Conservation (phyloP, 1,140 invertebrate species). For the Hestina assimilis region DNA sequence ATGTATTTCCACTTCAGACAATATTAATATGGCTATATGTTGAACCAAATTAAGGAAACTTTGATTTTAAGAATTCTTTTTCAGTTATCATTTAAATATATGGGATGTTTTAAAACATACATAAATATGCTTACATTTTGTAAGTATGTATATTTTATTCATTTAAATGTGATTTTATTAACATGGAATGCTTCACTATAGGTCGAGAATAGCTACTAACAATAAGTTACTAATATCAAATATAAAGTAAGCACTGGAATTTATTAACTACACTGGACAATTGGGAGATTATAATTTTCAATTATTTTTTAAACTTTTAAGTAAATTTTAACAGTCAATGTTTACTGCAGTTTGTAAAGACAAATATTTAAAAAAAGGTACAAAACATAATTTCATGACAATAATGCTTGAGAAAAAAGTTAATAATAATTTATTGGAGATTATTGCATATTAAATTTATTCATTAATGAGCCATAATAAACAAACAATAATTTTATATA, state of each 20-base stretch:
- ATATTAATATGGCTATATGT: constrained; percentile 15
- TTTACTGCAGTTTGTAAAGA: background rate
- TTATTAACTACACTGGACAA: constrained; percentile 11
- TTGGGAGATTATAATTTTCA: background rate
- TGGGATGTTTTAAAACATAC: constrained; percentile 1
- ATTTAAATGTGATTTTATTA: constrained; percentile 40
- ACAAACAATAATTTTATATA: too few species aligned
- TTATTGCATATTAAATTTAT: too few species aligned
- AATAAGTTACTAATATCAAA: constrained; percentile 46
- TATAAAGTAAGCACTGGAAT: constrained; percentile 49
- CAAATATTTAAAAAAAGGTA: background rate
- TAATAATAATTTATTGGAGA: too few species aligned
- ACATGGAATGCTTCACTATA: constrained; percentile 61
- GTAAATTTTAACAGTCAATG: background rate
- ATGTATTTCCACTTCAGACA: background rate
- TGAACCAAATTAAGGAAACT: background rate
- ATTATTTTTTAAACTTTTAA: background rate
- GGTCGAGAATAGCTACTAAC: constrained; percentile 30
- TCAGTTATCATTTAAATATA: too few species aligned
- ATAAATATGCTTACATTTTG: constrained; percentile 4
- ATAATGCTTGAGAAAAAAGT: too few species aligned
- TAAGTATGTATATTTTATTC: background rate
- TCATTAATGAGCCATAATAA: too few species aligned
- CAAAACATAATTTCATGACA: too few species aligned
- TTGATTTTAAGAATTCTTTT: constrained; percentile 6